phyloP scores from a whole-genome alignment of 2,797 vertebrate genomes.

The Glyptemys insculpta region DNA sequence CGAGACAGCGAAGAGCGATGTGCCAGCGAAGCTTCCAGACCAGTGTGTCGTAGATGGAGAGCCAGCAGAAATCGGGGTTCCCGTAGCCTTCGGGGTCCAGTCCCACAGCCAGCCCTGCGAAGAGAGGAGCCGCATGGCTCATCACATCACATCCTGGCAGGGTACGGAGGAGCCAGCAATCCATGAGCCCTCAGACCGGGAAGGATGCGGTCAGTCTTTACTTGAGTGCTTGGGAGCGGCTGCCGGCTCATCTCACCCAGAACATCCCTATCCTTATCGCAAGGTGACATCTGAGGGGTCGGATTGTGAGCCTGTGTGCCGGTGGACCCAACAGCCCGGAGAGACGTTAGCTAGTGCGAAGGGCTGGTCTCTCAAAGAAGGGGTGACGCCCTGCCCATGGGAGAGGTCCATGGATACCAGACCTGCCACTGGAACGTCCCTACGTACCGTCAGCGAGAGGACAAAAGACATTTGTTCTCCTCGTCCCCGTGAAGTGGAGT shows the following conservation, averaged over 20 bases:
- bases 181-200: background rate
- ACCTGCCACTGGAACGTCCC: too few relatives aligned
- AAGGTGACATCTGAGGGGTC: background rate
- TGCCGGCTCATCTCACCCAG: background rate
- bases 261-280: background rate
- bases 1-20: conserved; percentile 87
- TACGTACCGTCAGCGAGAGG: too few relatives aligned
- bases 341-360: background rate
- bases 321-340: background rate
- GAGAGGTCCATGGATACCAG: too few relatives aligned
- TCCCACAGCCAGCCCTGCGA: conserved; percentile 92
- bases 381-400: background rate
- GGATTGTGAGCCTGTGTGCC: background rate
- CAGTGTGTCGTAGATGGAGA: conserved; percentile 93
- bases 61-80: conserved; percentile 97
- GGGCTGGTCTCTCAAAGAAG: background rate
- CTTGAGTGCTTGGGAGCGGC: background rate
- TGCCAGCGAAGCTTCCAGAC: conserved; percentile 97
- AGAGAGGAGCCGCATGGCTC: background rate
- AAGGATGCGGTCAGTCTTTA: too few relatives aligned
- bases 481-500: too few relatives aligned
- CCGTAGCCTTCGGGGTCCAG: conserved; percentile 96
- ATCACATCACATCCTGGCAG: background rate
- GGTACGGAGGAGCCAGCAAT: background rate
- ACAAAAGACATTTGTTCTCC: too few relatives aligned